Percentiles rank a stretch among this genome's conserved stretches.
Evolutionary conservation across 1,140 invertebrate species (phyloP).

Genomic region (Drosophila bocki): DNA sequence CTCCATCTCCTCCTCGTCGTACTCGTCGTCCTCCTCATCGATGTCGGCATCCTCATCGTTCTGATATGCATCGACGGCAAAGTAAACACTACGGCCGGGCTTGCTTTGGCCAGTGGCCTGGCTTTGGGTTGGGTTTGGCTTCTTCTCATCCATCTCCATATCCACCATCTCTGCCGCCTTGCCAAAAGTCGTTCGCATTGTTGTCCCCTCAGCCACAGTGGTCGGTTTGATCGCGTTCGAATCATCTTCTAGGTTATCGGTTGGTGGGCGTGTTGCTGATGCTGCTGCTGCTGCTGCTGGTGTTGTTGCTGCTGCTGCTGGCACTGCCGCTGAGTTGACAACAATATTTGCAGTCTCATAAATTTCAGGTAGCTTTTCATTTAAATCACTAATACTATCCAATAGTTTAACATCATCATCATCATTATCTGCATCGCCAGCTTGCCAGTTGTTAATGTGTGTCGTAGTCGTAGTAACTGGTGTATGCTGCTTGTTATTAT

Average conservation of each 20-base stretch:
- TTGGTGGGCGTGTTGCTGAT: constrained; percentile 71
- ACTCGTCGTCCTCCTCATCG: constrained; percentile 70
- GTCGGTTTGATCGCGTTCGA: constrained; percentile 48
- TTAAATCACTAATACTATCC: constrained; percentile 85
- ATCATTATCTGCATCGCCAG: constrained; percentile 53
- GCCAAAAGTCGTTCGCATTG: constrained; percentile 84
- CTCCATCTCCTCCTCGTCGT: constrained; percentile 50
- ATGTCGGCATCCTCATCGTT: constrained; percentile 76
- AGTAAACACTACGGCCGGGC: constrained; percentile 69
- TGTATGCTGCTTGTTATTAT: constrained; percentile 54
- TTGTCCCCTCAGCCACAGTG: constrained; percentile 69
- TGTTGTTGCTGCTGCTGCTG: constrained; percentile 47
- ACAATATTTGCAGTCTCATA: constrained; percentile 85
- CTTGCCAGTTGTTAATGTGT: constrained; percentile 64
- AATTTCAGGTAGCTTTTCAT: constrained; percentile 85
- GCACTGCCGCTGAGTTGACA: constrained; percentile 81
- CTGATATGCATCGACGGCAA: constrained; percentile 74
- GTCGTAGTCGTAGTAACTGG: constrained; percentile 67
- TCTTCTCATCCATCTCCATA: constrained; percentile 19
- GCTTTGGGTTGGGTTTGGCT: constrained; percentile 8
- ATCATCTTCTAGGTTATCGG: constrained; percentile 62
- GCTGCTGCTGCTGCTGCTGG: constrained; percentile 27
- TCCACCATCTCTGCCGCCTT: constrained; percentile 46
- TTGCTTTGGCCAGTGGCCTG: constrained; percentile 35
- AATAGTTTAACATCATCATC: constrained; percentile 80